Evolutionary conservation across 2,113 vertebrate genomes (phyloP).

Genomic region (Rostratula benghalensis): DNA sequence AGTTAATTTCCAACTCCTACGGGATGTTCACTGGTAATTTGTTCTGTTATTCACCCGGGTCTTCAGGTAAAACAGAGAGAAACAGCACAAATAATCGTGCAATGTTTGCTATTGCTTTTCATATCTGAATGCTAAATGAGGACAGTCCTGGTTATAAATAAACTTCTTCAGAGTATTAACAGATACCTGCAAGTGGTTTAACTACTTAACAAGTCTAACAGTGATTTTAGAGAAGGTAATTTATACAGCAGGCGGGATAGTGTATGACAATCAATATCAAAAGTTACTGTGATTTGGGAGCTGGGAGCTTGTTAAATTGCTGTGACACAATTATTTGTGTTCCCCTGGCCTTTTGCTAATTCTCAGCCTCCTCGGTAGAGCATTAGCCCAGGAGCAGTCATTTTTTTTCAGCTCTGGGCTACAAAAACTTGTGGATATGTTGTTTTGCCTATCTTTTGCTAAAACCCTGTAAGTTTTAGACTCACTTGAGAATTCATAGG

Average conservation of each 20-base stretch:
- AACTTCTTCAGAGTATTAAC: background rate
- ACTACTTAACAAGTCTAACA: background rate
- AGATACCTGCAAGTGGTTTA: background rate
- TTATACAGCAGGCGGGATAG: background rate
- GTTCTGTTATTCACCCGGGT: background rate
- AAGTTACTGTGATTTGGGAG: background rate
- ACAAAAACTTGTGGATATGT: background rate
- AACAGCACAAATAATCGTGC: background rate
- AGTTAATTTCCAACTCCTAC: constrained; percentile 9
- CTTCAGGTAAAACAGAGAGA: background rate
- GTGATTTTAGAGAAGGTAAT: background rate
- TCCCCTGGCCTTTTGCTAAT: background rate
- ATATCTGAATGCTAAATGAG: background rate
- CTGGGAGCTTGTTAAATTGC: background rate
- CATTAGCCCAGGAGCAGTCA: background rate
- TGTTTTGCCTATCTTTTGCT: background rate
- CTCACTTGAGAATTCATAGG: background rate
- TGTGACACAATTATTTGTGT: background rate
- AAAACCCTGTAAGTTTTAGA: background rate
- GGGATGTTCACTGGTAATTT: constrained; percentile 5
- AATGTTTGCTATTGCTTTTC: background rate
- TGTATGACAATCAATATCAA: background rate
- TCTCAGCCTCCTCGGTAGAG: background rate
- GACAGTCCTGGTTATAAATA: background rate
- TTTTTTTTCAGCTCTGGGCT: background rate